These are phyloP conservation scores for Operophtera brumata DNA, from an alignment of 2,888 invertebrate species.

Conservation along the genomic window DNA sequence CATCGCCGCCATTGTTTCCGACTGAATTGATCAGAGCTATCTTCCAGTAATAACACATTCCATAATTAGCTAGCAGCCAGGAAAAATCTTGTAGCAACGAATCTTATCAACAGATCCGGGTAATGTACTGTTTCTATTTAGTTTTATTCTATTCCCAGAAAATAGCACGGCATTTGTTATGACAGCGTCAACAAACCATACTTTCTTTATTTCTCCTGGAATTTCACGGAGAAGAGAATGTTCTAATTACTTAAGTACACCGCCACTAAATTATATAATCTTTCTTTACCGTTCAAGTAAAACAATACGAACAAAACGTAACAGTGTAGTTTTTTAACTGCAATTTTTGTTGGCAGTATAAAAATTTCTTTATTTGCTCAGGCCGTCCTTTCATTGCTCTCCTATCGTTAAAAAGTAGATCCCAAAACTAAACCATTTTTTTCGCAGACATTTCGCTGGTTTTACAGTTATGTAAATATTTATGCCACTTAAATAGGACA, in stretches of 20 bases:
- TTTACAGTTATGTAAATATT: constrained; percentile 58
- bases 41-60: no score
- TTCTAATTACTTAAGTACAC: constrained; percentile 22
- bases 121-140: no score
- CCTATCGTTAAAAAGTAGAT: constrained; percentile 73
- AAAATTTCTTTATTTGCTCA: constrained; percentile 71
- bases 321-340: constrained; percentile 46
- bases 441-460: constrained; percentile 47
- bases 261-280: constrained; percentile 23
- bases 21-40: no score
- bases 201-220: constrained; percentile 20
- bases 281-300: constrained; percentile 7
- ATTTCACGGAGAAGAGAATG: constrained; percentile 14
- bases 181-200: not conserved
- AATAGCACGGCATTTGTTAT: not conserved
- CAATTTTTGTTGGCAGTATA: constrained; percentile 47
- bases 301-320: constrained; percentile 38
- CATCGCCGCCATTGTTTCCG: no score
- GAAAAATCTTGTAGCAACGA: no score
- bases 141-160: not conserved
- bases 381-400: constrained; percentile 50
- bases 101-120: no score
- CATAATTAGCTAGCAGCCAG: no score
- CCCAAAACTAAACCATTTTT: constrained; percentile 62
- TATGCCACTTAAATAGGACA: constrained; percentile 53